Evolutionary conservation across 2,797 vertebrate genomes (phyloP).

Genomic region (Tapirus indicus): DNA sequence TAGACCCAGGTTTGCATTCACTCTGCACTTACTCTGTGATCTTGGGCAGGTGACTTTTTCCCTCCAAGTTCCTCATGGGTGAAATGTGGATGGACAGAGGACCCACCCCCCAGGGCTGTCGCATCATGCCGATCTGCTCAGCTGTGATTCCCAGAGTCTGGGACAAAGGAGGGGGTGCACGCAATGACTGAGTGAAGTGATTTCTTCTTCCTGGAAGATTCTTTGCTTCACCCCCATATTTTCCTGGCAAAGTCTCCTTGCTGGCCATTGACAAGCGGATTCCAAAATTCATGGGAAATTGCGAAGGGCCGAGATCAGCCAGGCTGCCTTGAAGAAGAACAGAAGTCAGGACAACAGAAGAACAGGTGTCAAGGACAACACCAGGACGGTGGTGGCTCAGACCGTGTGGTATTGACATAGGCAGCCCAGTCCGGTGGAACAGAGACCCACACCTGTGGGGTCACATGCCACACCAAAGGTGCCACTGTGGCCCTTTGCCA

Average conservation of each 20-base stretch:
- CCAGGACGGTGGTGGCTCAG: not conserved
- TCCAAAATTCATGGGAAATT: not conserved
- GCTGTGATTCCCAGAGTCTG: not conserved
- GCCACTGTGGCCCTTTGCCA: not conserved
- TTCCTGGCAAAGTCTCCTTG: not conserved
- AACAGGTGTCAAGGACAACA: not conserved
- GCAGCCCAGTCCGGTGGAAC: accelerated
- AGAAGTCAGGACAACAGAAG: no score
- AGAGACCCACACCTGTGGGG: not conserved
- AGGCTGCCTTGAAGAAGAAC: not conserved
- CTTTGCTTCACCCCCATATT: not conserved
- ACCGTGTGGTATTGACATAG: accelerated
- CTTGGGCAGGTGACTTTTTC: not conserved
- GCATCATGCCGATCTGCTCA: no score
- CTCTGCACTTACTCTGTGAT: not conserved
- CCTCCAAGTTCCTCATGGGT: not conserved
- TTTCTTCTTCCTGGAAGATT: not conserved
- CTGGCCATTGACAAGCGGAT: not conserved
- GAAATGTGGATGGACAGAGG: accelerated
- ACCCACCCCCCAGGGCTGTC: accelerated
- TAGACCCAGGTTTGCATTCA: accelerated
- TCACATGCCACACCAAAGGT: not conserved
- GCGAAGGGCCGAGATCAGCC: not conserved
- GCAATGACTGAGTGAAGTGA: accelerated
- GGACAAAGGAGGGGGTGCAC: not conserved